Evolutionary conservation across 1,140 invertebrate genomes (phyloP).

Genomic region (Lysiphlebus fabarum): DNA sequence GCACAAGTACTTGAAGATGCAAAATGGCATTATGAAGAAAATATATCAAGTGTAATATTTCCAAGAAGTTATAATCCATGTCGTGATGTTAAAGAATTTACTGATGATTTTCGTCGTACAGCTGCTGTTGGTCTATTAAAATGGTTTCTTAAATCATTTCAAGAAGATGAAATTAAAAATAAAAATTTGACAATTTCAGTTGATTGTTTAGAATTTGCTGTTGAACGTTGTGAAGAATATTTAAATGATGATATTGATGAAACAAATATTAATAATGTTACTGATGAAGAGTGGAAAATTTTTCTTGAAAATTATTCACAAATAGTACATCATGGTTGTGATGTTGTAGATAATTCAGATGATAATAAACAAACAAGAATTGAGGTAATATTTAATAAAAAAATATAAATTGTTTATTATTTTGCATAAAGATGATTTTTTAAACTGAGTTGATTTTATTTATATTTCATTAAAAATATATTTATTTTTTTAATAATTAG

Average conservation of each 20-base stretch:
- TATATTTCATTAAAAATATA: not conserved
- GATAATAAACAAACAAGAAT: constrained; percentile 20
- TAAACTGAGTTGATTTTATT: too few relatives aligned
- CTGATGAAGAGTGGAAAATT: constrained; percentile 52
- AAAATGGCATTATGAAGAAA: constrained; percentile 61
- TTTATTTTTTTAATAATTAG: constrained; percentile 13
- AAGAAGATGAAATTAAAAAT: constrained; percentile 32
- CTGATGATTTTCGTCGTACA: constrained; percentile 63
- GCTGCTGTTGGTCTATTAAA: constrained; percentile 62
- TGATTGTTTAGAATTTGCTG: constrained; percentile 55
- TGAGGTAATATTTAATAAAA: constrained; percentile 20
- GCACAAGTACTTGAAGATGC: constrained; percentile 61
- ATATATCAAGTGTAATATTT: constrained; percentile 59
- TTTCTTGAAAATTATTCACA: constrained; percentile 56
- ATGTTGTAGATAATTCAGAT: constrained; percentile 18
- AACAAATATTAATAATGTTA: constrained; percentile 35
- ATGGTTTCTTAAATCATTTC: constrained; percentile 49
- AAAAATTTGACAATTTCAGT: constrained; percentile 40
- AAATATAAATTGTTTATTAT: not conserved
- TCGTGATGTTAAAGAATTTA: constrained; percentile 55
- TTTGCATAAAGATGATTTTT: too few relatives aligned
- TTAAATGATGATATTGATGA: constrained; percentile 55
- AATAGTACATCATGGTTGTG: constrained; percentile 40
- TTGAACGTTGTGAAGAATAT: constrained; percentile 58
- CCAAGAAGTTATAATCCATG: constrained; percentile 67